Evolutionary conservation across 2,113 vertebrate species (phyloP).

Genomic region (Alligator sinensis): DNA sequence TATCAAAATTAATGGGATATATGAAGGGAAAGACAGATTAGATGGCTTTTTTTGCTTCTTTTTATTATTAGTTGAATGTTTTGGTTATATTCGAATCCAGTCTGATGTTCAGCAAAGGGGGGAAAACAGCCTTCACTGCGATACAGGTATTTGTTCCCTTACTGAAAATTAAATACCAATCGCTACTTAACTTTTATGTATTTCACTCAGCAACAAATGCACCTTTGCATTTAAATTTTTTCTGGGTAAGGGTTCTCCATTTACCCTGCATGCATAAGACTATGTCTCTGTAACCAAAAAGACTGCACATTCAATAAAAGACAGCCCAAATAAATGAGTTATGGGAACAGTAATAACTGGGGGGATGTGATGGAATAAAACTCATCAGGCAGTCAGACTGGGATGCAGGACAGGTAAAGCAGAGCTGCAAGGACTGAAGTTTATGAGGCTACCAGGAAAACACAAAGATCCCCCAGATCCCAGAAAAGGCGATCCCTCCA

Average conservation of each 20-base stretch:
- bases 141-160: neutral
- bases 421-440: slow-evolving; percentile 1
- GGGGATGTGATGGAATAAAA: neutral
- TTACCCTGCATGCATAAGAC: too few relatives aligned
- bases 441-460: neutral
- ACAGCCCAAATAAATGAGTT: neutral
- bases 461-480: neutral
- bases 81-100: neutral
- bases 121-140: neutral
- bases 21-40: neutral
- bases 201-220: neutral
- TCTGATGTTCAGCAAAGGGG: neutral
- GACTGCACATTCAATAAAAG: neutral
- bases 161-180: neutral
- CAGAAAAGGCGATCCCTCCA: neutral
- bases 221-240: too few relatives aligned
- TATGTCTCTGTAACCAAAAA: neutral
- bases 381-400: neutral
- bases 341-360: neutral
- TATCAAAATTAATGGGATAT: neutral
- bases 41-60: neutral
- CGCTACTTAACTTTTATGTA: neutral
- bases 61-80: neutral
- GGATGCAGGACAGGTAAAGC: neutral
- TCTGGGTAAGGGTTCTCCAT: too few relatives aligned